Percentiles rank a stretch among this genome's conserved stretches.
phyloP scores from a whole-genome alignment of 2,888 invertebrate species.

The Tetragnatha montana region DNA sequence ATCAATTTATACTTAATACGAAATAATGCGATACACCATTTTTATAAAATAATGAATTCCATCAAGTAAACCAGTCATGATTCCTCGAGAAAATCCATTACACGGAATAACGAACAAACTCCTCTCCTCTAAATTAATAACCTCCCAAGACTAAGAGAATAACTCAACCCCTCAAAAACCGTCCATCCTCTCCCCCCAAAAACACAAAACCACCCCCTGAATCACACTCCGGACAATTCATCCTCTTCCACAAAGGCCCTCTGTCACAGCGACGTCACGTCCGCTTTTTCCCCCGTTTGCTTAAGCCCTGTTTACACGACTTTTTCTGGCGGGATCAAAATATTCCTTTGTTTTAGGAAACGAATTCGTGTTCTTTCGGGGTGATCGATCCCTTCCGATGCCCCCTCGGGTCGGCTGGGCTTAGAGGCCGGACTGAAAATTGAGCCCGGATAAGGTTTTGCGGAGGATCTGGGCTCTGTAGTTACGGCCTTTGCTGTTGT shows the following conservation, averaged over 20 bases:
- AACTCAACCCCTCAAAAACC: background rate
- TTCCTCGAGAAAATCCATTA: too few relatives aligned
- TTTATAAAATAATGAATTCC: too few relatives aligned
- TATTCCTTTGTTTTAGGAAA: constrained; percentile 12
- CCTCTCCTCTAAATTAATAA: too few relatives aligned
- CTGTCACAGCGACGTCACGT: background rate
- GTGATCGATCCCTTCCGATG: constrained; percentile 6
- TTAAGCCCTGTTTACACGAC: constrained; percentile 1
- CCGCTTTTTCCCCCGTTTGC: background rate
- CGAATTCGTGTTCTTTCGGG: constrained; percentile 19
- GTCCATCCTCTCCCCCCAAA: background rate
- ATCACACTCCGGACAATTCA: background rate
- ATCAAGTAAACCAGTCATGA: too few relatives aligned
- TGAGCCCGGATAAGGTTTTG: constrained; percentile 21
- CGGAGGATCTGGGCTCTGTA: background rate
- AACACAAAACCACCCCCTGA: background rate
- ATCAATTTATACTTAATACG: too few relatives aligned
- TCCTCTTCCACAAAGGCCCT: constrained; percentile 4
- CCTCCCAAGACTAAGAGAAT: too few relatives aligned
- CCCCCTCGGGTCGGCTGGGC: constrained; percentile 12
- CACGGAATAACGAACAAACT: too few relatives aligned
- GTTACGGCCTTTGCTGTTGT: background rate
- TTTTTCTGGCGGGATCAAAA: background rate
- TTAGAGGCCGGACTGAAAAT: constrained; percentile 5
- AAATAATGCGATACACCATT: too few relatives aligned